These are phyloP conservation scores for Lithophane leautieri DNA, from an alignment of 2,888 invertebrate species.

Conservation along the genomic window DNA sequence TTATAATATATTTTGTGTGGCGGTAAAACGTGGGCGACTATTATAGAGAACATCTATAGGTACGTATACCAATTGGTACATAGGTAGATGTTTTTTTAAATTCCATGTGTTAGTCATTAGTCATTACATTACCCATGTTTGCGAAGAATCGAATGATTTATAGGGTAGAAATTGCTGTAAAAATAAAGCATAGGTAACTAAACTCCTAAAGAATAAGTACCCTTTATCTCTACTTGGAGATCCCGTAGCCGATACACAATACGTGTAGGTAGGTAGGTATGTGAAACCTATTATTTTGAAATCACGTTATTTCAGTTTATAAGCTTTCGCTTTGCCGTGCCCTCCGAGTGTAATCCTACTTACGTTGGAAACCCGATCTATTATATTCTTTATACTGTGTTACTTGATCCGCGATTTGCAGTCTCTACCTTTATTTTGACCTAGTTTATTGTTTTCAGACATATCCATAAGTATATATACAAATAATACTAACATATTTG, in stretches of 20 bases:
- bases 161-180: no score
- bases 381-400: constrained; percentile 40
- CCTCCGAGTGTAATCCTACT: constrained; percentile 48
- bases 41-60: not conserved
- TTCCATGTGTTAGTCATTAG: no score
- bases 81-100: not conserved
- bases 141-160: not conserved
- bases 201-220: not conserved
- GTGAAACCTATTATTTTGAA: constrained; percentile 37
- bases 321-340: constrained; percentile 34
- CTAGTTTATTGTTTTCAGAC: constrained; percentile 12
- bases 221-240: constrained; percentile 1
- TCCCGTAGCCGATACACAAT: not conserved
- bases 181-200: not conserved
- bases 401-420: constrained; percentile 49
- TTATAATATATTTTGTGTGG: not conserved
- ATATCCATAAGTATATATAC: not conserved
- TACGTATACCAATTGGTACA: not conserved
- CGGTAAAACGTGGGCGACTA: not conserved
- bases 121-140: not conserved
- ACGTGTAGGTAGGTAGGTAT: not conserved
- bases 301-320: constrained; percentile 48
- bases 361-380: constrained; percentile 39
- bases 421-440: constrained; percentile 12
- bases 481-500: not conserved